These are phyloP conservation scores for Rhaphigaster nebulosa DNA, from an alignment of 2,888 invertebrate genomes.

Conservation along the genomic window DNA sequence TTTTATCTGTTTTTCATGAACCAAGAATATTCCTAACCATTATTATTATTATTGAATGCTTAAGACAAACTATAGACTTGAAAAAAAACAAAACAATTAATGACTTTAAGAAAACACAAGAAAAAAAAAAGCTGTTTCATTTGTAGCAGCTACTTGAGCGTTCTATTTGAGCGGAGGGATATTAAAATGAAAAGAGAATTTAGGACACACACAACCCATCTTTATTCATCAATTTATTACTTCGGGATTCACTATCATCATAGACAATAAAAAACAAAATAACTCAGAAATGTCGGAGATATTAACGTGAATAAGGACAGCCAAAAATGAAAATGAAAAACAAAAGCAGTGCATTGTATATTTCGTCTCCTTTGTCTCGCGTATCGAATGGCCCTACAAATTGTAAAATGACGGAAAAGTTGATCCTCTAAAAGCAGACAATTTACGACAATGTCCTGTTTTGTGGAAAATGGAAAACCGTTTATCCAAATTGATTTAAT, in stretches of 20 bases:
- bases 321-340: background rate
- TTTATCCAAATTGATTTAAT: constrained; percentile 28
- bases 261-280: background rate
- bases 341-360: background rate
- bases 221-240: background rate
- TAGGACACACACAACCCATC: too few species aligned
- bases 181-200: too few species aligned
- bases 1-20: too few species aligned
- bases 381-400: background rate
- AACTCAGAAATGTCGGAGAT: background rate
- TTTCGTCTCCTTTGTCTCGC: background rate
- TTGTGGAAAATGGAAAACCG: background rate
- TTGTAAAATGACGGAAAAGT: background rate
- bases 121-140: too few species aligned
- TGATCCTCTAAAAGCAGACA: background rate
- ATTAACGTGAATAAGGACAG: background rate
- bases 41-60: too few species aligned
- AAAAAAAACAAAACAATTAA: too few species aligned
- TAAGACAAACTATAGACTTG: too few species aligned
- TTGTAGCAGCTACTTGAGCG: too few species aligned
- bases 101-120: too few species aligned
- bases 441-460: constrained; percentile 2
- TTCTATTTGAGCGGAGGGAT: too few species aligned
- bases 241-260: background rate
- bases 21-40: too few species aligned